Percentiles rank a stretch among this genome's conserved stretches.
Conservation (phyloP, 1,140 invertebrate species). For the Sitobion miscanthi region DNA sequence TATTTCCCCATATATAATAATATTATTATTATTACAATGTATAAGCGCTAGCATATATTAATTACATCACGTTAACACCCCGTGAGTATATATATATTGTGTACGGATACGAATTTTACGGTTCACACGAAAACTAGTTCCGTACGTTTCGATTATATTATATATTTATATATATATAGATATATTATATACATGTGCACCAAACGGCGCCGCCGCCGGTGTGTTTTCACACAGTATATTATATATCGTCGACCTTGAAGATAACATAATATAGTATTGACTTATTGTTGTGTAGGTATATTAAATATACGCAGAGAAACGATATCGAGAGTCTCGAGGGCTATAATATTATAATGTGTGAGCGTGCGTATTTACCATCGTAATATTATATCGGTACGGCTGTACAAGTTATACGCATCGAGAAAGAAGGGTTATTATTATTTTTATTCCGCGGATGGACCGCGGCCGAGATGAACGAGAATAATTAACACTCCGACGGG, state of each 20-base stretch:
- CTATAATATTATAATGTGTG: neutral
- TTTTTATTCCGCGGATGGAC: neutral
- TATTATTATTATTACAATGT: neutral
- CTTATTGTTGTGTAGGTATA: conserved; percentile 11
- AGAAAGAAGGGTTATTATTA: neutral
- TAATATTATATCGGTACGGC: too few species aligned
- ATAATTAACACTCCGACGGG: neutral
- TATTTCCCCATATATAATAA: neutral
- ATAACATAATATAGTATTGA: conserved; percentile 24
- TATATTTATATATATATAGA: neutral
- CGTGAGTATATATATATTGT: neutral
- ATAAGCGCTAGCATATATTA: conserved; percentile 32
- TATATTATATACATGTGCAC: too few species aligned
- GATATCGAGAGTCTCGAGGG: neutral
- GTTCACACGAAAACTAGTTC: conserved; percentile 57
- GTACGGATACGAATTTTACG: conserved; percentile 26
- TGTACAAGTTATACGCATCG: neutral
- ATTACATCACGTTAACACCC: conserved; percentile 56
- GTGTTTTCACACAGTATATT: conserved; percentile 35
- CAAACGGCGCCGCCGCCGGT: neutral
- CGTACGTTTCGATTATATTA: conserved; percentile 44
- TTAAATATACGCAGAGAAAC: neutral
- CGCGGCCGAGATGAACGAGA: neutral
- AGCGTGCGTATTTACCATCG: neutral
- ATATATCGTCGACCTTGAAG: neutral